Evolutionary conservation across 2,888 invertebrate genomes (phyloP), one percentile per base, ranked within the genome.

Genomic region (Chrysolina haemoptera): DNA sequence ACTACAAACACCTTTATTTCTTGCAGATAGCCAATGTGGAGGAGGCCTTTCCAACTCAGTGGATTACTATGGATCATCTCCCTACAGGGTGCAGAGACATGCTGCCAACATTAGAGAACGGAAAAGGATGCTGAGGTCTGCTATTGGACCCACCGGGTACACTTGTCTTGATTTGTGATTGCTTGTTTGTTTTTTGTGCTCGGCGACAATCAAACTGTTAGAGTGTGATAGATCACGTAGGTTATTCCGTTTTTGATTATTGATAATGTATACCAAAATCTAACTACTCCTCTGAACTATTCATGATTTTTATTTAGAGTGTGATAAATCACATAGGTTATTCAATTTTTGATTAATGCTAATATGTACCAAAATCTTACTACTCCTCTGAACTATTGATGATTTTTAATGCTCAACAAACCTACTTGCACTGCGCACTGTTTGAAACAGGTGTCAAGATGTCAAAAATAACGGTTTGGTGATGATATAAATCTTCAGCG

Each of bases 61-160:
- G 84, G 92, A 92, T 74, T 92, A 92, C 76, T 93, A 92, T 79
- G 91, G 91, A 69, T 93, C 94, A 1, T 94, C 94, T 6, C 95
- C 94, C 6, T 97, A 96, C 88, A 92, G 96, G 84, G 94, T 96
- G 78, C 97, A 97, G 88, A 91, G 97, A 76, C 96, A 96, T 82
- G 96, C 98, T 2, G 97, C 98, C 74, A 98, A 98, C 89, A 96
- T 98, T 80, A 93, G 99, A 82, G 99, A 99, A 90, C 91, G 98
- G 87, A 96, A 98, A 91, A 94, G 98, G 87, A 98, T 99, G 98
- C 95, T 98, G 93, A 97, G 97, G 94, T 96, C 94, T 92, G 94
- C 93, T 92, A 88, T 88, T 87, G 88, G 88, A 88, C 93, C 94
- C 91, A 94, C 93, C 92, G 93, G 94, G 94, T 94, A 94, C 90